A percentile compares a stretch with the other conserved stretches of the same genome.
Conservation (phyloP, 2,113 vertebrate genomes). For the Onychorhynchus coronatus region DNA sequence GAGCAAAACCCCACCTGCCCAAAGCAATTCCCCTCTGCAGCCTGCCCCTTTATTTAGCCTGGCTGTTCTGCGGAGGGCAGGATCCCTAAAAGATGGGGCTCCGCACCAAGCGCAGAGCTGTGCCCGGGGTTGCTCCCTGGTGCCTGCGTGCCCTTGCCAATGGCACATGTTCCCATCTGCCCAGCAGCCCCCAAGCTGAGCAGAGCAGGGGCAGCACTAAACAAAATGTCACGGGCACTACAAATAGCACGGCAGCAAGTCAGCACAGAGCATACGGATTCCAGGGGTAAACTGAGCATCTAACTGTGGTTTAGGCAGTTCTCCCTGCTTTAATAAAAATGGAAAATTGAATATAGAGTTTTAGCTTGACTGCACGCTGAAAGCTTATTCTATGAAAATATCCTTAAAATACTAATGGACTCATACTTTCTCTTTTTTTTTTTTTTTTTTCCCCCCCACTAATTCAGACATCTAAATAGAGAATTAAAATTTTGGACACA, state of each 20-base stretch:
- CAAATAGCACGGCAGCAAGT: neutral
- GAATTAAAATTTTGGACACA: neutral
- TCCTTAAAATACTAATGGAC: neutral
- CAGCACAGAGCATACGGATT: neutral
- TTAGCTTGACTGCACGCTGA: neutral
- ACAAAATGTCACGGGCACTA: neutral
- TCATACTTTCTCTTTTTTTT: neutral
- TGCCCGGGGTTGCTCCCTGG: accelerated
- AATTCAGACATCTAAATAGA: neutral
- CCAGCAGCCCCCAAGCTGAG: neutral
- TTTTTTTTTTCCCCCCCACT: neutral
- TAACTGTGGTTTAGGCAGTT: neutral
- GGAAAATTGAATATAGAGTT: neutral
- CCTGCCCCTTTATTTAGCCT: neutral
- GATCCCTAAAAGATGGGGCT: neutral
- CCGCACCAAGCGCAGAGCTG: neutral
- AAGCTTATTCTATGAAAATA: neutral
- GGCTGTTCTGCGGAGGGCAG: neutral
- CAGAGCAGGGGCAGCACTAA: neutral
- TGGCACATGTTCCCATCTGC: neutral
- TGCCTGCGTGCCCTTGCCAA: neutral
- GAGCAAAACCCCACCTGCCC: neutral
- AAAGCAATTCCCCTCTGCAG: neutral
- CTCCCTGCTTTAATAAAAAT: neutral
- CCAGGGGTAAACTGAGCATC: neutral